Evolutionary conservation across 37 sponge, comb jelly and placozoan genomes (phyloP).

Genomic region (Halichondria panicea): DNA sequence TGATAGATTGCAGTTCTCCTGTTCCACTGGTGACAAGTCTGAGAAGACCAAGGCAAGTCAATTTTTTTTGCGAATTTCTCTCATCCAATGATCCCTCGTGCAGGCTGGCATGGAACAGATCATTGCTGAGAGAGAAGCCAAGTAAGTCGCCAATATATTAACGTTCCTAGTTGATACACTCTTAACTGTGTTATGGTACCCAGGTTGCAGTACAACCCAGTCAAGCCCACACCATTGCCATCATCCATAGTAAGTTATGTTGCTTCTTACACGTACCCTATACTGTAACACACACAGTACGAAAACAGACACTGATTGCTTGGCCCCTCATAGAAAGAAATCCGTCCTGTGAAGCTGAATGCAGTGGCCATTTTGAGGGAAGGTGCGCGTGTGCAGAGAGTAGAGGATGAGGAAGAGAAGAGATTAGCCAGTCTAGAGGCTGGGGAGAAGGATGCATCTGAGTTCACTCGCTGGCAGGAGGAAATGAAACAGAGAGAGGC

Average conservation of each 20-base stretch:
- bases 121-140: slow-evolving; percentile 45
- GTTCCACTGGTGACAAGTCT: slow-evolving; percentile 80
- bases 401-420: slow-evolving; percentile 79
- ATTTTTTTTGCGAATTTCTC: background rate
- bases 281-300: background rate
- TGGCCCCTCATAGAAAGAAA: slow-evolving; percentile 32
- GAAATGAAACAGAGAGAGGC: slow-evolving; percentile 81
- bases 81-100: background rate
- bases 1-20: slow-evolving; percentile 47
- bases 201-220: slow-evolving; percentile 37
- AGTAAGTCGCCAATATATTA: slow-evolving; percentile 24
- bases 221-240: slow-evolving; percentile 35
- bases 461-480: slow-evolving; percentile 81
- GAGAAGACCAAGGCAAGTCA: slow-evolving; percentile 66
- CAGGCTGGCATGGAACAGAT: slow-evolving; percentile 66
- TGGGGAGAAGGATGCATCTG: slow-evolving; percentile 79
- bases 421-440: slow-evolving; percentile 84
- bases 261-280: background rate
- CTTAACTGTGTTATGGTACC: background rate
- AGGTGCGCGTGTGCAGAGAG: slow-evolving; percentile 82
- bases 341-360: slow-evolving; percentile 84
- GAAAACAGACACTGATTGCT: background rate
- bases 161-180: background rate
- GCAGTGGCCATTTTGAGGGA: slow-evolving; percentile 94
- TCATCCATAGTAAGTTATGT: slow-evolving; percentile 19